These are phyloP conservation scores for Phoenicopterus ruber DNA, from an alignment of 2,113 vertebrate species.

Conservation along the genomic window DNA sequence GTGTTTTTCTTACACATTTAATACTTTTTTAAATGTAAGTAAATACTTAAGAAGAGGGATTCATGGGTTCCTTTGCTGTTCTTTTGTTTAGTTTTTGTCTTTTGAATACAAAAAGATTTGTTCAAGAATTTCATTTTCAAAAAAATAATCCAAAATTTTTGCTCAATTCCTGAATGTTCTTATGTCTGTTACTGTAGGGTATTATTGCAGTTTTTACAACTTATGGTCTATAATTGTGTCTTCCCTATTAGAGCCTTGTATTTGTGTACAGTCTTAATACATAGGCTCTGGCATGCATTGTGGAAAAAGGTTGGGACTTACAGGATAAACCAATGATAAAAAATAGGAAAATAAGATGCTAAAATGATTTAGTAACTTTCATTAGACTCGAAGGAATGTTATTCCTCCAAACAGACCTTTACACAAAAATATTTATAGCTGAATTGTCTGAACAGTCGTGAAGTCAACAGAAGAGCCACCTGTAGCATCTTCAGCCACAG, in stretches of 20 bases:
- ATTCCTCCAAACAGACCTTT: background rate
- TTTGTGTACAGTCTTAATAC: background rate
- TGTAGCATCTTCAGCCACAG: background rate
- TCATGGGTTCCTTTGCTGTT: background rate
- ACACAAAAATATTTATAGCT: background rate
- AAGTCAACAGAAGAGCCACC: background rate
- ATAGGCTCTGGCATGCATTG: background rate
- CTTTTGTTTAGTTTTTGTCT: background rate
- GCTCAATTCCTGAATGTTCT: background rate
- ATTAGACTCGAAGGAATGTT: background rate
- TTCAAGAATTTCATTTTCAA: background rate
- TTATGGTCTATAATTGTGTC: background rate
- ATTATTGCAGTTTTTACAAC: background rate
- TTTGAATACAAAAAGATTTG: background rate
- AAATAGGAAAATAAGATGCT: background rate
- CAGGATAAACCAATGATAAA: accelerated
- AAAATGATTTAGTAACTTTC: background rate
- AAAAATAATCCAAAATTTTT: background rate
- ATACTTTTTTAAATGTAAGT: background rate
- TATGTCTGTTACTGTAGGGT: background rate
- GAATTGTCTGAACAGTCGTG: background rate
- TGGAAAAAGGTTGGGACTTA: background rate
- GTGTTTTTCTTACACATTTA: background rate
- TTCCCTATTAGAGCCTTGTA: background rate
- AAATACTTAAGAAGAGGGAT: background rate